These are phyloP conservation scores for Archips xylosteana DNA, from an alignment of 2,888 invertebrate species.

Conservation along the genomic window DNA sequence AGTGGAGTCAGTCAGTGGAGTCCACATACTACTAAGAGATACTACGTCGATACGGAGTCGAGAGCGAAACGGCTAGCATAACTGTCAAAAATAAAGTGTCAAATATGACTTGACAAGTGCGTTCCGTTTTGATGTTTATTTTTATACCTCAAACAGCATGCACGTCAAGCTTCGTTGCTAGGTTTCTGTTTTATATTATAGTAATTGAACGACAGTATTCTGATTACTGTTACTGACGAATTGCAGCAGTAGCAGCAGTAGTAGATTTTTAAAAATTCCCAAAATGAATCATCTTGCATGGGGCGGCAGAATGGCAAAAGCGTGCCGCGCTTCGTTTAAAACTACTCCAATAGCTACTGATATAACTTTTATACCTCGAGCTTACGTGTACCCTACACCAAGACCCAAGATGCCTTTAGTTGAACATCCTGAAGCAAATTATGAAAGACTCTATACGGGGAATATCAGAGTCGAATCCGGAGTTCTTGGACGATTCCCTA, in stretches of 20 bases:
- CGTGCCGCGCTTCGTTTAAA: conserved; percentile 61
- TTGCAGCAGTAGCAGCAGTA: too few species aligned
- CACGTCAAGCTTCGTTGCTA: neutral
- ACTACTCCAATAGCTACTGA: conserved; percentile 62
- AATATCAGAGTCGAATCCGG: conserved; percentile 55
- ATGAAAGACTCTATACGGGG: conserved; percentile 52
- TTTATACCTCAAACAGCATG: neutral
- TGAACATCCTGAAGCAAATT: conserved; percentile 44
- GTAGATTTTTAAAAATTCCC: too few species aligned
- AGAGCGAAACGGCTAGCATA: too few species aligned
- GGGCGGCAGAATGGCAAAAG: conserved; percentile 62
- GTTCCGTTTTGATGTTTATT: conserved; percentile 5
- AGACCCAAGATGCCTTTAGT: conserved; percentile 49
- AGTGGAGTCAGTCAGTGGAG: too few species aligned
- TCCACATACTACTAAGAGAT: too few species aligned
- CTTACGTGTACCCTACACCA: conserved; percentile 47
- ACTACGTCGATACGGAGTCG: too few species aligned
- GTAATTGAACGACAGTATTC: neutral
- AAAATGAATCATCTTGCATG: conserved; percentile 72
- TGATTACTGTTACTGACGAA: neutral
- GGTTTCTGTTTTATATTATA: neutral
- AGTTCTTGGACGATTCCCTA: conserved; percentile 45
- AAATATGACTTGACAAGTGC: neutral
- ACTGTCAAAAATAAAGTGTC: neutral
- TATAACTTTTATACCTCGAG: conserved; percentile 48